Percentiles rank a stretch among this genome's conserved stretches.
These are phyloP conservation scores for Carlito syrichta DNA, from an alignment of 2,113 vertebrate genomes.

Conservation along the genomic window DNA sequence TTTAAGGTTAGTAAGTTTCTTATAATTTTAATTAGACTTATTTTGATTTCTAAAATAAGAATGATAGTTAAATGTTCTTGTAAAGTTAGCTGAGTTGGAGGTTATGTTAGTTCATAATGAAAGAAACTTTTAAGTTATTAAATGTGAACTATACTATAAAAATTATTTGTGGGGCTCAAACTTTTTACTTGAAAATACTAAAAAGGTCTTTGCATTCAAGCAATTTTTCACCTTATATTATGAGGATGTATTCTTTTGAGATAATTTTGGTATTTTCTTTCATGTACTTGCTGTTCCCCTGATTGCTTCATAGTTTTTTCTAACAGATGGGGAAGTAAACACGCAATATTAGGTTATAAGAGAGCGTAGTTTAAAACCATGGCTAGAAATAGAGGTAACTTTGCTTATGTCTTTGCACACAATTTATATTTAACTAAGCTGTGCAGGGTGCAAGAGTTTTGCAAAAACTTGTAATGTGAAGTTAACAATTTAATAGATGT, in stretches of 20 bases:
- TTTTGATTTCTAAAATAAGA: conserved; percentile 70
- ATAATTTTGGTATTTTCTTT: conserved; percentile 27
- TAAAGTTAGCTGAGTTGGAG: conserved; percentile 31
- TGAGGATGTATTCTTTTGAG: not conserved
- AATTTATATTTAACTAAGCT: not conserved
- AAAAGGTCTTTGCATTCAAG: conserved; percentile 7
- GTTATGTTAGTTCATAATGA: conserved; percentile 25
- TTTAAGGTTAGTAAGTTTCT: conserved; percentile 51
- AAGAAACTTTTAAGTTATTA: not conserved
- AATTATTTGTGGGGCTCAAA: not conserved
- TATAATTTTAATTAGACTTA: conserved; percentile 67
- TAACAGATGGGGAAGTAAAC: not conserved
- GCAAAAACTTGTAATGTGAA: not conserved
- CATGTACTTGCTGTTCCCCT: not conserved
- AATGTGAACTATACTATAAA: conserved; percentile 33
- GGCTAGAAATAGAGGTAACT: not conserved
- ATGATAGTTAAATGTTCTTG: conserved; percentile 39
- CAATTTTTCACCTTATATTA: not conserved
- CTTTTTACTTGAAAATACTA: not conserved
- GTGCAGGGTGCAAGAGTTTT: not conserved
- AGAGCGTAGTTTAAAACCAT: not conserved
- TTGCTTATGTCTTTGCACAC: not conserved
- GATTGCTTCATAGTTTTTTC: not conserved
- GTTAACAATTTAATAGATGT: not conserved
- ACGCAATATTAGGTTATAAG: not conserved